Base-by-base conservation (phyloP, 1,140 invertebrate species). In the Brachionus manjavacas region DNA sequence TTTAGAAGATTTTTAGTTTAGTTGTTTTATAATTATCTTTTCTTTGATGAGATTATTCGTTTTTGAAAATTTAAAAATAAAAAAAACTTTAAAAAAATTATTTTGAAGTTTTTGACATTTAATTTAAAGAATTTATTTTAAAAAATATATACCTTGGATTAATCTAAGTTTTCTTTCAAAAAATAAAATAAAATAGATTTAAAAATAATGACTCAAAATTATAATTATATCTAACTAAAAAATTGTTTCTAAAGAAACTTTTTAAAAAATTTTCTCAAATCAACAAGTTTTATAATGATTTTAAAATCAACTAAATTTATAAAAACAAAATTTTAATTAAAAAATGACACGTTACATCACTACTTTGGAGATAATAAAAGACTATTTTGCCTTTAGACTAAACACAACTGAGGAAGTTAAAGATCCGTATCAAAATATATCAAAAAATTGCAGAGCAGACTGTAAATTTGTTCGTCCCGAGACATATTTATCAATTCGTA, bases 321-420 rank as follows among this genome's bases (percentile, higher is more conserved):
- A 9, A 31, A 28, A 72, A 31, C 39, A 72, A 72, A 72, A 72
- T 72, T 25, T 41, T 52, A 23, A n/a, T 60, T 9, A 1, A 76
- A 76, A 20, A 52, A 76, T 76, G 72, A 76, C 72, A 25, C 72
- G 72, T 16, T 76, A 76, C 20, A 76, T 76, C 23, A 76, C 72
- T 12, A 76, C 72, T 2, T 76, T 76, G 6, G 72, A 76, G n/a
- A 76, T 76, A 76, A 49, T 76, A 12, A 76, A 76, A 46, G 72
- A 76, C 31, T 76, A 76, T 52, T 76, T 76, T 76, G 20, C 41
- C 3, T 76, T 49, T 76, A 23, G 72, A 23, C 25, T 76, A 28
- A 76, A 76, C 25, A 52, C 72, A 39, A 41, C n/a, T 31, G 72
- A 49, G 7, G 72, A 76, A 35, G 72, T 49, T 14, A 76, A 76